These are phyloP conservation scores for Sterrhoptilus dennistouni DNA, from an alignment of 2,113 vertebrate genomes.

Conservation along the genomic window DNA sequence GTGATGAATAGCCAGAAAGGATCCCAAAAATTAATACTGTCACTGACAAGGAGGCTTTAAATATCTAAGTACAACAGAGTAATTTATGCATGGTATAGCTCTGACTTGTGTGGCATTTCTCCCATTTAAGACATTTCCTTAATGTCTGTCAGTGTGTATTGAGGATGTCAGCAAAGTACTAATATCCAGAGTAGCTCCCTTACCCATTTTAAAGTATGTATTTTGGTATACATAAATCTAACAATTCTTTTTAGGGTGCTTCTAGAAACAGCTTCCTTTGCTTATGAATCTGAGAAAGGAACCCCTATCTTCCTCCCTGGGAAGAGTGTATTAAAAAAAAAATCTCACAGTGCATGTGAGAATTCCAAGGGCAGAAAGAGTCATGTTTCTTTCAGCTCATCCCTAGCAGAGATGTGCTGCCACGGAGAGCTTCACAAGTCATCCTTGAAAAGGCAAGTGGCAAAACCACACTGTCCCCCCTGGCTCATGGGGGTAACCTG, in stretches of 20 bases:
- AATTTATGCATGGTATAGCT: conserved; percentile 6
- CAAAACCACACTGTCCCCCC: neutral
- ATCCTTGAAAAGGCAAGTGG: neutral
- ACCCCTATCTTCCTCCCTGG: neutral
- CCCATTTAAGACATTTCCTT: neutral
- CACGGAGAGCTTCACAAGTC: neutral
- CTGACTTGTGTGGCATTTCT: neutral
- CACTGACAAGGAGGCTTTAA: conserved; percentile 14
- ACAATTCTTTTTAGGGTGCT: neutral
- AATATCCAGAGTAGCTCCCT: neutral
- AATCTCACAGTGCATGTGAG: neutral
- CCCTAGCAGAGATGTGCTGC: neutral
- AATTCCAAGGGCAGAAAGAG: neutral
- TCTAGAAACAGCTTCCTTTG: neutral
- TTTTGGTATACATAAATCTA: neutral
- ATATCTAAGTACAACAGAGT: neutral
- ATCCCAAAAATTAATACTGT: neutral
- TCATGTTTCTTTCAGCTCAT: neutral
- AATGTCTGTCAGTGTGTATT: neutral
- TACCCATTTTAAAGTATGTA: neutral
- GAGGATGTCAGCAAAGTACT: neutral
- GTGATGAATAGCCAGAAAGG: neutral
- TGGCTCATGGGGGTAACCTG: neutral
- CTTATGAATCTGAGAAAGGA: neutral
- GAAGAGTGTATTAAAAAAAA: neutral